Base-by-base conservation (phyloP, 1,140 invertebrate genomes). In the Holotrichia oblita region DNA sequence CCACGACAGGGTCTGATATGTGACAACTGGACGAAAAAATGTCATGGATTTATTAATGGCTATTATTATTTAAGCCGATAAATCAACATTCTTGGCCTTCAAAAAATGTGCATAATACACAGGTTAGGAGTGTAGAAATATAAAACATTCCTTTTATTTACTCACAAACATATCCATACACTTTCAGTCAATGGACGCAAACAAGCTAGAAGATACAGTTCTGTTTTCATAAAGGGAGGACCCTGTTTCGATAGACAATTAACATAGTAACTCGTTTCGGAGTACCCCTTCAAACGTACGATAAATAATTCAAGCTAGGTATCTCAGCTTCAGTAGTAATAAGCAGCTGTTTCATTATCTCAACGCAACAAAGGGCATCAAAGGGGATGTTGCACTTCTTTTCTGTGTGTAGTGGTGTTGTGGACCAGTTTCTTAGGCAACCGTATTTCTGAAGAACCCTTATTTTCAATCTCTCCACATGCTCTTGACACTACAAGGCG, bases 281-380 rank as follows among this genome's bases (percentile, higher is more conserved):
- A 48, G 44, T 10, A n/a, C n/a, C n/a, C 44, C 12, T 48, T 48
- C 12, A 48, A 48, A 48, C 44, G n/a, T 10, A 48, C 44, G 3
- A 48, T 48, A 48, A 12, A 48, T 48, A 48, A 48, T 48, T 48
- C 44, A 48, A 48, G 6, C 44, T n/a, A 48, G 44, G 44, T 48
- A 48, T 48, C 44, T 48, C 44, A n/a, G n/a, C 44, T 12, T 10
- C 12, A 48, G 44, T 48, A 12, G 44, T 48, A 48, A 48, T 48
- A 48, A 48, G 12, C 44, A 48, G 44, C 44, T 48, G 44, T 48
- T 48, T 48, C 44, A 48, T 48, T 48, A 48, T 48, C 44, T 48
- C 12, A 3, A n/a, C 44, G 44, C 44, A 48, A 48, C 44, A 48
- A 48, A 48, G 44, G 44, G 44, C 44, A 48, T 48, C 44, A 48